Percentiles rank a stretch among this genome's conserved stretches.
These are phyloP conservation scores for Cabera pusaria DNA, from an alignment of 2,888 invertebrate species.

Conservation along the genomic window DNA sequence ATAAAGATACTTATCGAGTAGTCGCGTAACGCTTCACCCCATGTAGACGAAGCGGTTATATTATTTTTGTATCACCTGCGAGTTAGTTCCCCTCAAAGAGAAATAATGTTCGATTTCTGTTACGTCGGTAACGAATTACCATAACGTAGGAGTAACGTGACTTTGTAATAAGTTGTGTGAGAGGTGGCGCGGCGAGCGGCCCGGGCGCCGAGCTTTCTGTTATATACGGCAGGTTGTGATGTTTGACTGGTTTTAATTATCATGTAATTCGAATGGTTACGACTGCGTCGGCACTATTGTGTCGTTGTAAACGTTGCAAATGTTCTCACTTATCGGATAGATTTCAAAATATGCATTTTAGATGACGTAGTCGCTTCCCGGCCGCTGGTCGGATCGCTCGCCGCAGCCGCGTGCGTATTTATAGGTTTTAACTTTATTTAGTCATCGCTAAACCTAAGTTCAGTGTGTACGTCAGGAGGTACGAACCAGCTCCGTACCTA, in stretches of 20 bases:
- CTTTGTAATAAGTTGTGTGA: conserved; percentile 64
- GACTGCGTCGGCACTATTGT: conserved; percentile 13
- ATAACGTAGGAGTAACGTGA: conserved; percentile 64
- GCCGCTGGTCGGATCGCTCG: conserved; percentile 34
- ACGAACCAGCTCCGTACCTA: conserved; percentile 76
- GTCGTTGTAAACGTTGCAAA: conserved; percentile 15
- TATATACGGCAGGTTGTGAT: conserved; percentile 50
- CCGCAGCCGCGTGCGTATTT: conserved; percentile 58
- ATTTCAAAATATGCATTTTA: conserved; percentile 14
- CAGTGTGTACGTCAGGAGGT: conserved; percentile 59
- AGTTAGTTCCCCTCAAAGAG: conserved; percentile 60
- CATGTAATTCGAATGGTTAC: conserved; percentile 20
- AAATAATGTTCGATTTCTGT: conserved; percentile 46
- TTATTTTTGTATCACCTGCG: conserved; percentile 60
- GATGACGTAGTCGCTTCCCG: conserved; percentile 9
- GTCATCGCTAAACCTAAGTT: conserved; percentile 76
- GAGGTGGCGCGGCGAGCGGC: too few species aligned
- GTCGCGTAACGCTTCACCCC: conserved; percentile 59
- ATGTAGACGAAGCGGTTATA: conserved; percentile 58
- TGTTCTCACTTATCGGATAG: not conserved
- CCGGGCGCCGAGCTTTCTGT: conserved; percentile 26
- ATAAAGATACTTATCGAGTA: conserved; percentile 55
- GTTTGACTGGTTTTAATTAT: conserved; percentile 34
- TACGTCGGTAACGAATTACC: conserved; percentile 67
- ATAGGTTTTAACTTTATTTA: conserved; percentile 77